Conservation (phyloP, 2,797 vertebrate genomes). For the Anolis apletophallus region DNA sequence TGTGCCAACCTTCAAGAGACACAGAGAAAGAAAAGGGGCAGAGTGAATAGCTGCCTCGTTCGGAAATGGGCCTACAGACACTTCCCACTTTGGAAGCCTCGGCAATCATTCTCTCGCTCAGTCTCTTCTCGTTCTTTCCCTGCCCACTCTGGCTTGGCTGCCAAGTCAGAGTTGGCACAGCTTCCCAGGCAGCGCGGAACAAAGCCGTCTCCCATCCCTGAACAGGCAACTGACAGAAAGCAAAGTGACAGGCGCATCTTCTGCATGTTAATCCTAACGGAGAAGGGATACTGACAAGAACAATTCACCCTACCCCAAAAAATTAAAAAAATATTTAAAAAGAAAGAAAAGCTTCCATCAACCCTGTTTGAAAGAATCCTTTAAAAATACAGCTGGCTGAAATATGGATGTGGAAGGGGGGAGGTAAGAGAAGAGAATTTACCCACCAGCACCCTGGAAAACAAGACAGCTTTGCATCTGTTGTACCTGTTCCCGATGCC, state of each 20-base stretch:
- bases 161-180: constrained; percentile 72
- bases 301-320: not conserved
- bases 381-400: constrained; percentile 37
- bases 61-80: constrained; percentile 67
- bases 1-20: constrained; percentile 61
- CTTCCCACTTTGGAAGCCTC: constrained; percentile 63
- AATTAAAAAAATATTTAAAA: constrained; percentile 10
- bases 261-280: constrained; percentile 73
- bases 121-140: constrained; percentile 60
- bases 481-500: constrained; percentile 75
- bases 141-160: constrained; percentile 66
- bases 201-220: constrained; percentile 74
- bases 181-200: constrained; percentile 68
- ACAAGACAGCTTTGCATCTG: constrained; percentile 70
- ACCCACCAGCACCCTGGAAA: constrained; percentile 64
- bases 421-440: constrained; percentile 27
- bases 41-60: constrained; percentile 51
- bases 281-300: constrained; percentile 41
- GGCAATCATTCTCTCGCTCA: constrained; percentile 57
- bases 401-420: constrained; percentile 8
- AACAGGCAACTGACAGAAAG: constrained; percentile 69
- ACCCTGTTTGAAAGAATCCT: constrained; percentile 41
- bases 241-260: constrained; percentile 75
- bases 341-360: not conserved
- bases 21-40: constrained; percentile 44